Conservation (phyloP, 2,113 vertebrate genomes). For the Odocoileus hemionus region DNA sequence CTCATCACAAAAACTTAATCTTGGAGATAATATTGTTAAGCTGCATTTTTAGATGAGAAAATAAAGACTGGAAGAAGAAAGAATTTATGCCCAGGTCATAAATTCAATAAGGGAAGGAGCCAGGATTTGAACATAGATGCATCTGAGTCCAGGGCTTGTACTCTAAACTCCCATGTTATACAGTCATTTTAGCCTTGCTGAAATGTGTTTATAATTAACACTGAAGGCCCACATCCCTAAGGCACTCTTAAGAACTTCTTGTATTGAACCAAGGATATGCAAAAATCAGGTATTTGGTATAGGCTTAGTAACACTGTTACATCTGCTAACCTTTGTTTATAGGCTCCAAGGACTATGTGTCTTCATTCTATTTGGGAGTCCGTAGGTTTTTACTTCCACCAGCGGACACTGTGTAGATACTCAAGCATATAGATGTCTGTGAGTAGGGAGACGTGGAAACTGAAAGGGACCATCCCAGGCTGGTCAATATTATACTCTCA, state of each 20-base stretch:
- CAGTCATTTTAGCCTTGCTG: not conserved
- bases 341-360: not conserved
- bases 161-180: not conserved
- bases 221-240: not conserved
- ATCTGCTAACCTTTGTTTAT: not conserved
- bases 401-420: not conserved
- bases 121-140: not conserved
- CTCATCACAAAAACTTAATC: not conserved
- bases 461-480: not conserved
- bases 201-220: not conserved
- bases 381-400: not conserved
- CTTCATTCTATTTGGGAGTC: not conserved
- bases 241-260: not conserved
- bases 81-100: not conserved
- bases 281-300: not conserved
- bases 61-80: not conserved
- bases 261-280: not conserved
- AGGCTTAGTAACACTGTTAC: not conserved
- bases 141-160: not conserved
- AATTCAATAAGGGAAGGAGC: not conserved
- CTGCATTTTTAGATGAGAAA: not conserved
- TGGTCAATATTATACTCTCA: not conserved
- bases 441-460: not conserved
- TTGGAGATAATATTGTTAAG: not conserved
- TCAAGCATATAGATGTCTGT: too few relatives aligned